Base-by-base conservation (phyloP, 2,797 vertebrate genomes). In the Pseudochirops corinnae region DNA sequence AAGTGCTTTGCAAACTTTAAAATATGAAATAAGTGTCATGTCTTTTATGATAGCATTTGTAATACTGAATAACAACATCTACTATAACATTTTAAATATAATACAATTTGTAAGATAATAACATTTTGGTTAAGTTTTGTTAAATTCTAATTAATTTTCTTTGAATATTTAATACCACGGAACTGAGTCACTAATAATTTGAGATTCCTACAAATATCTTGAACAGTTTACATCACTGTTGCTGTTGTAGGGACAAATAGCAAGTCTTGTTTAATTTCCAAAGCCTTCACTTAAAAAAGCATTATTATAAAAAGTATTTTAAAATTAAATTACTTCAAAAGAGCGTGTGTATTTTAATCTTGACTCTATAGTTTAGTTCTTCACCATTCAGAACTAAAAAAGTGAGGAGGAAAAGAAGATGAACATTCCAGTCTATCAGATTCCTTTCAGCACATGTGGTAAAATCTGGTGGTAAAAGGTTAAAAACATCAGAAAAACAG, bases 21-120 rank as follows among this genome's bases (percentile, higher is more conserved):
- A 93, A 82, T 96, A 82, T 39, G n/a, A 82, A 97, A 96, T 29
- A 95, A 97, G 94, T 95, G 60, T 91, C 97, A 96, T 55, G 93
- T 97, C 91, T 94, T 31, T 95, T 94, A 67, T 94, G 96, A 52
- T 95, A 92, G 93, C 74, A 50, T n/a, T 67, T n/a, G 62, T 57
- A 57, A 57, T 28, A 57, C 28, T 57, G 26, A 26, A 26, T 57
- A 9, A 57, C 7, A 57, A 57, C 56, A 57, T 57, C 26, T 28
- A 57, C 28, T 26, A 4, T 56, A 56, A 56, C 56, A 56, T 21
- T 56, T 21, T 24, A 56, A 56, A 56, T 10, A 58, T 58, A 58
- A 58, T 56, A 56, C 14, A 26, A 58, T 58, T 58, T 58, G 57
- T 58, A 58, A 58, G 28, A 58, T 29, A 56, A 56, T 56, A 57